Conservation (phyloP, 2,113 vertebrate genomes). For the Etheostoma spectabile region DNA sequence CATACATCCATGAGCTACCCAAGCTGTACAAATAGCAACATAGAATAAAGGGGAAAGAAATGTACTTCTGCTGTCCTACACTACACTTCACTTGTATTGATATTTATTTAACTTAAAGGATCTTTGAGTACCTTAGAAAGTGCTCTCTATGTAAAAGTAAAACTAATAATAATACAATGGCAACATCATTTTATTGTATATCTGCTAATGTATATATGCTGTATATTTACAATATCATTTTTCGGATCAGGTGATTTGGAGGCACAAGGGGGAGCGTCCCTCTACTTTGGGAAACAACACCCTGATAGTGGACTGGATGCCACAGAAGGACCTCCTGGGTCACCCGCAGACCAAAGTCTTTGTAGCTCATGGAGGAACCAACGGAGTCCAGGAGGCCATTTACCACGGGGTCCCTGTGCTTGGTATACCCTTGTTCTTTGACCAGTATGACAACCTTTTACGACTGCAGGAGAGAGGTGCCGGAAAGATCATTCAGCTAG, state of each 20-base stretch:
- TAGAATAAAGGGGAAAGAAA: too few relatives aligned
- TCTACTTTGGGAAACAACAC: constrained; percentile 82
- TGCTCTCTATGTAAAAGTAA: not conserved
- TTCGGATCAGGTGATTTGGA: constrained; percentile 78
- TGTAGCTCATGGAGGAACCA: constrained; percentile 81
- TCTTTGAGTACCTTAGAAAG: not conserved
- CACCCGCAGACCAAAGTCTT: constrained; percentile 80
- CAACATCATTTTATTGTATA: not conserved
- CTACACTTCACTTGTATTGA: not conserved
- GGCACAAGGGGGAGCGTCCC: constrained; percentile 70
- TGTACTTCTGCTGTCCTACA: too few relatives aligned
- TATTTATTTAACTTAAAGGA: not conserved
- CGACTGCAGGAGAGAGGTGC: constrained; percentile 75
- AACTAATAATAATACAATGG: not conserved
- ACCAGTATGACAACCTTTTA: constrained; percentile 81
- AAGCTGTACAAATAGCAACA: too few relatives aligned
- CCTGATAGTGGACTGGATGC: constrained; percentile 79
- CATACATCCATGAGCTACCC: too few relatives aligned
- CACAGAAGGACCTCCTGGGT: constrained; percentile 81
- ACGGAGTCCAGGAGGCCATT: constrained; percentile 81
- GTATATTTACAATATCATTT: not conserved
- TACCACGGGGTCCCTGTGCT: constrained; percentile 79
- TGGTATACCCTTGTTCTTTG: constrained; percentile 80
- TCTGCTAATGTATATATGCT: not conserved
- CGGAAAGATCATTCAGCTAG: constrained; percentile 68